These are phyloP conservation scores for Gorsachius goisagi DNA, from an alignment of 2,113 vertebrate species.

Conservation along the genomic window DNA sequence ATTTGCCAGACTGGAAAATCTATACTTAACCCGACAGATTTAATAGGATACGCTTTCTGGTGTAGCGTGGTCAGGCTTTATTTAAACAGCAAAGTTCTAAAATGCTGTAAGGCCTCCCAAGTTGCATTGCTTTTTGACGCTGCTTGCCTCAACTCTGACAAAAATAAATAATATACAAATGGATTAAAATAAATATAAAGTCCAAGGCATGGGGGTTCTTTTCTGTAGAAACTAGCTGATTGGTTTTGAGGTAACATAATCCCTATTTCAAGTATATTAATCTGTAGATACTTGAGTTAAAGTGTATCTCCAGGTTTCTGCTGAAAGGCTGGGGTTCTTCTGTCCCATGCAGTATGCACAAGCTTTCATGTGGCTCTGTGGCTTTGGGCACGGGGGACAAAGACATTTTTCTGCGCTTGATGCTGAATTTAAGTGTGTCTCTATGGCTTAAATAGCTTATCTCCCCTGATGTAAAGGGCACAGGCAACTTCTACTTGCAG, in stretches of 20 bases:
- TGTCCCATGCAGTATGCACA: rapidly evolving
- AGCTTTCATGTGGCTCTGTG: background rate
- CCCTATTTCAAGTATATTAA: background rate
- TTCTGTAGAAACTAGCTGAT: background rate
- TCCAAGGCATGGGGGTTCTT: background rate
- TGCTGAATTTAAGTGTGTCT: background rate
- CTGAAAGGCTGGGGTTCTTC: background rate
- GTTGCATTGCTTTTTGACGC: background rate
- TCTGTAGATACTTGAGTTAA: background rate
- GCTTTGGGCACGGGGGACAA: background rate
- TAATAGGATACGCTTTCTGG: background rate
- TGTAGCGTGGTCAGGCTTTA: background rate
- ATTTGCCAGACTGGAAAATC: background rate
- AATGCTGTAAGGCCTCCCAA: background rate
- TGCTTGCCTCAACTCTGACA: background rate
- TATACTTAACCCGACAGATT: background rate
- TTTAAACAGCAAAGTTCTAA: background rate
- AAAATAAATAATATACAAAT: background rate
- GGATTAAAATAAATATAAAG: background rate
- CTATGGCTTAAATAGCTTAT: background rate
- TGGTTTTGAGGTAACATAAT: background rate
- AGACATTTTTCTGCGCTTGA: background rate
- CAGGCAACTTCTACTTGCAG: background rate
- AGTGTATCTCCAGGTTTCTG: background rate
- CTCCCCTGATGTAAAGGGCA: background rate